phyloP scores from a whole-genome alignment of 2,797 vertebrate genomes.

The Carduelis carduelis region DNA sequence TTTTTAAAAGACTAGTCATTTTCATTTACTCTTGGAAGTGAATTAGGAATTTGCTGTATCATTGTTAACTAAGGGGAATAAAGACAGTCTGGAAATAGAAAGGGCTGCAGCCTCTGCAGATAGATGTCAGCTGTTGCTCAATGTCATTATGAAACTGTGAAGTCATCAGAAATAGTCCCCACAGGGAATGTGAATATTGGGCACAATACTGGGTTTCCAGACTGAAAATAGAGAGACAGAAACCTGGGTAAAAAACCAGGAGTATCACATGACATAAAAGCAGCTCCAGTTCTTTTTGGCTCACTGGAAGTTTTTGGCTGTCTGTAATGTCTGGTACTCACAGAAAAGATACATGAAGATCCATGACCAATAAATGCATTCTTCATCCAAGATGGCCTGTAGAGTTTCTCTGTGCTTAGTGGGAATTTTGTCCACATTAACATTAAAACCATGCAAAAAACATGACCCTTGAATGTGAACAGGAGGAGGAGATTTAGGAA shows the following conservation, averaged over 20 bases:
- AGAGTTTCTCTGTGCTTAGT: background rate
- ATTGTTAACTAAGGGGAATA: slow-evolving; percentile 25
- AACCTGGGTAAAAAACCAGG: background rate
- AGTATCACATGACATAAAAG: background rate
- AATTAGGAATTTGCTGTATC: slow-evolving; percentile 34
- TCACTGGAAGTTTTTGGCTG: background rate
- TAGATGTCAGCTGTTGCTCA: slow-evolving; percentile 3
- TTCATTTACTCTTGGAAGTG: background rate
- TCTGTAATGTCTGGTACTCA: background rate
- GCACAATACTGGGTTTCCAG: background rate
- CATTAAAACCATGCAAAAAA: slow-evolving; percentile 4
- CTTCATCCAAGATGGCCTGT: background rate
- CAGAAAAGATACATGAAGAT: background rate
- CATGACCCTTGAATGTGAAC: background rate
- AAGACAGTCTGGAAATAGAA: slow-evolving; percentile 14
- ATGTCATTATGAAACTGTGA: slow-evolving; percentile 29
- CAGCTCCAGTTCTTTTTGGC: background rate
- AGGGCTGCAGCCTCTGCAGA: background rate
- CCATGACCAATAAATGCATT: background rate
- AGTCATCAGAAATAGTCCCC: slow-evolving; percentile 12
- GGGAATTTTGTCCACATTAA: background rate
- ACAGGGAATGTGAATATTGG: background rate
- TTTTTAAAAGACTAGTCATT: background rate
- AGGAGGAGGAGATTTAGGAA: slow-evolving; percentile 37
- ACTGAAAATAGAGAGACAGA: background rate